phyloP scores from a whole-genome alignment of 2,797 vertebrate species.

The Anguilla pacifica region DNA sequence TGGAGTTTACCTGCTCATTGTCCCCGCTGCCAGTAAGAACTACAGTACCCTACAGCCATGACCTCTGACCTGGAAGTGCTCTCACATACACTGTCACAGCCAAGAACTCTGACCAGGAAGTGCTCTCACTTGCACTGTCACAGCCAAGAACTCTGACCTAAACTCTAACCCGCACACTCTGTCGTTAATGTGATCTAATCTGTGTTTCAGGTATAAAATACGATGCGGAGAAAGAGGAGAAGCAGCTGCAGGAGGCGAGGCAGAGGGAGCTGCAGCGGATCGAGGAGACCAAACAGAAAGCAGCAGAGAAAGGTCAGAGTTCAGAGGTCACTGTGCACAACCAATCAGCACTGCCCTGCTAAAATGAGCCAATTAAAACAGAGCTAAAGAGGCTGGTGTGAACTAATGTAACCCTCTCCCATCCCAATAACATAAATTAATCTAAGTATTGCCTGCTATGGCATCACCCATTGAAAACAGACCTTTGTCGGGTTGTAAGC shows the following conservation, averaged over 20 bases:
- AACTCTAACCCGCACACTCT: neutral
- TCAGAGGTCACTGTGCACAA: neutral
- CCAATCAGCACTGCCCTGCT: neutral
- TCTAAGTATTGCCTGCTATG: neutral
- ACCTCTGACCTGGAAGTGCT: neutral
- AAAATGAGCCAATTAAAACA: neutral
- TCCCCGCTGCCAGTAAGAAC: slow-evolving; percentile 94
- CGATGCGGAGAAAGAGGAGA: slow-evolving; percentile 92
- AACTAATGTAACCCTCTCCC: neutral
- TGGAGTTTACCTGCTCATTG: slow-evolving; percentile 92
- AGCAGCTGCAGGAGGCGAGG: slow-evolving; percentile 86
- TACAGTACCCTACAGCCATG: neutral
- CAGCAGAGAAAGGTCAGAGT: slow-evolving; percentile 84
- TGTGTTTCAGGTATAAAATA: slow-evolving; percentile 87
- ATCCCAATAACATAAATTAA: neutral
- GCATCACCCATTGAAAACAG: neutral
- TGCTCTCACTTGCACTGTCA: neutral
- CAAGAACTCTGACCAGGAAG: too few species aligned
- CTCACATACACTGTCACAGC: neutral
- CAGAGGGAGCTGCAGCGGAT: slow-evolving; percentile 92
- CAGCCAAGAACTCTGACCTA: neutral
- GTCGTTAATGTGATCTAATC: slow-evolving; percentile 13
- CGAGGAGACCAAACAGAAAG: slow-evolving; percentile 93
- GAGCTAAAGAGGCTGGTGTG: neutral
- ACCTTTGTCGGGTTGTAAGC: neutral